Evolutionary conservation across 2,888 invertebrate species (phyloP), one percentile per base, ranked within the genome.

Genomic region (Lamellibrachia columna): DNA sequence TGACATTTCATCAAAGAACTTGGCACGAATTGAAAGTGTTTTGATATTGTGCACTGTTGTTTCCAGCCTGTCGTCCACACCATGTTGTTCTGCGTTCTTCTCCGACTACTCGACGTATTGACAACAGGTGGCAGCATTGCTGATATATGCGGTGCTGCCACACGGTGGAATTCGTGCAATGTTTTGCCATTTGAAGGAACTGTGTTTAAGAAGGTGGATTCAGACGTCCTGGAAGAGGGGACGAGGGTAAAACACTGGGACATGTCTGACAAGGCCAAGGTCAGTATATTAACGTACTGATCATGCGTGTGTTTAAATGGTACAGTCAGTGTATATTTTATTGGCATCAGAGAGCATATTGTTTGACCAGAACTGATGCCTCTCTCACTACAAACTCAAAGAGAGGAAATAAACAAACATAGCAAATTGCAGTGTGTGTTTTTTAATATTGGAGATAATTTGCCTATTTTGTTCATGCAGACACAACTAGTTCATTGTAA

Each of bases 171-270:
- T 22, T 22, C 75, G 75, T 22, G 75, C 22, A 22, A 75, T n/a
- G 6, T 75, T 75, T 75, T 75, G 22, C 75, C 22, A 75, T 15
- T 22, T 75, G 75, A 75, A 75, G 75, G n/a, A 75, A 75, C 22
- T 94, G 96, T 97, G 52, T 97, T 97, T 0, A 97, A 97, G 93
- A 97, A 97, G 93, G 98, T 98, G 95, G 98, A 98, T 95, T 97
- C 97, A 11, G 98, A 98, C 95, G 98, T 98, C 40, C 97, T 97
- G 94, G 97, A 97, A 91, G 98, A 98, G 97, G 96, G 96, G 92
- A 55, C 93, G 60, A 94, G 95, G 52, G 92, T 92, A 40, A 91
- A 92, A 91, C 75, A 92, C 22, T 75, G 75, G 75, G 75, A 75
- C 75, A 75, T 75, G 75, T 75, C 75, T 75, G 75, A 53, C 91